These are phyloP conservation scores for Physocephala rufipes DNA, from an alignment of 2,888 invertebrate species.

Conservation along the genomic window DNA sequence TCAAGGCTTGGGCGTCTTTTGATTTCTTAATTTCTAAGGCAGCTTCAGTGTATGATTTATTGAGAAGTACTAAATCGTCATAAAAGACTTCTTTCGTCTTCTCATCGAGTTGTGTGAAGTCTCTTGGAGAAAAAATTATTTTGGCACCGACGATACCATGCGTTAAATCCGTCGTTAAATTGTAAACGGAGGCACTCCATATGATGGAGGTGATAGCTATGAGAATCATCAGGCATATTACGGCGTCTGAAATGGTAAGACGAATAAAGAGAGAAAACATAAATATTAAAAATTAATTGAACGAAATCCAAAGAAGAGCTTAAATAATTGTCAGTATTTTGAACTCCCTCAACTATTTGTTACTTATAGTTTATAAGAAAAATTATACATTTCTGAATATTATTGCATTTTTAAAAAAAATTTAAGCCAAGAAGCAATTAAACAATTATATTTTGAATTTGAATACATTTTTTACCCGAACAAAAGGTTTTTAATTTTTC, in stretches of 20 bases:
- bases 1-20: constrained; percentile 26
- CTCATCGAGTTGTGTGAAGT: constrained; percentile 51
- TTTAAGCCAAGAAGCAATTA: too few relatives aligned
- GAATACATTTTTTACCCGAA: too few relatives aligned
- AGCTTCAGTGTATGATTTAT: constrained; percentile 43
- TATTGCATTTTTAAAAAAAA: too few relatives aligned
- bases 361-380: too few relatives aligned
- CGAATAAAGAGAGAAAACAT: not conserved
- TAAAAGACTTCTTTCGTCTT: constrained; percentile 50
- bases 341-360: too few relatives aligned
- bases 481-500: too few relatives aligned
- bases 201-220: constrained; percentile 58
- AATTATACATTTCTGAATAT: too few relatives aligned
- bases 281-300: too few relatives aligned
- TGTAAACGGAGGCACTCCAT: constrained; percentile 57
- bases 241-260: constrained; percentile 49
- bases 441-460: too few relatives aligned
- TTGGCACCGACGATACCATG: constrained; percentile 59
- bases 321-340: too few relatives aligned
- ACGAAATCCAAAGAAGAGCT: too few relatives aligned
- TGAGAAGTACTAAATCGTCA: constrained; percentile 50
- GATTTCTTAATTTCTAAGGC: constrained; percentile 36
- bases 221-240: constrained; percentile 59
- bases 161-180: constrained; percentile 57
- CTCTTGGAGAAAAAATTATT: constrained; percentile 53